These are phyloP conservation scores for Anisognathus igniventris DNA, from an alignment of 2,797 vertebrate genomes.

Conservation along the genomic window DNA sequence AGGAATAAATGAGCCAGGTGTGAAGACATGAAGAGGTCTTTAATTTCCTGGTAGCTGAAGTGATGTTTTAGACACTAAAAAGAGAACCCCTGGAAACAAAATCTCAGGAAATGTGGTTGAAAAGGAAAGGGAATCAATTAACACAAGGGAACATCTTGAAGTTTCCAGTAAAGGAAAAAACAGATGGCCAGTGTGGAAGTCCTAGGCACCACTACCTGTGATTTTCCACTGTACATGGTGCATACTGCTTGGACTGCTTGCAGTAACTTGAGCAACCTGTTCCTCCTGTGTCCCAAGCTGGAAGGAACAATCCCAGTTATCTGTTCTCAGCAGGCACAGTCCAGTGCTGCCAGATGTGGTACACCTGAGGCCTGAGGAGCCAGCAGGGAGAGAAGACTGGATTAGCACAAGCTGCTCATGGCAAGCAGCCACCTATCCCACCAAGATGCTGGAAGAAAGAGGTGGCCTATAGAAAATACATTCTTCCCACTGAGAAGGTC, in stretches of 20 bases:
- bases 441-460: not conserved
- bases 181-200: not conserved
- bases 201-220: not conserved
- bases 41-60: not conserved
- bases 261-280: not conserved
- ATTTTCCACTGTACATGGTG: not conserved
- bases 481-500: not conserved
- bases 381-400: not conserved
- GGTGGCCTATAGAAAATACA: not conserved
- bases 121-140: not conserved
- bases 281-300: fast-evolving
- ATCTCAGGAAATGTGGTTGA: not conserved
- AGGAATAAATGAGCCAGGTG: not conserved
- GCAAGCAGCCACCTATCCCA: fast-evolving
- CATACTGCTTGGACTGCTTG: not conserved
- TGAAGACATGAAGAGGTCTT: not conserved
- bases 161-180: not conserved
- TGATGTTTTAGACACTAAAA: not conserved
- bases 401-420: not conserved
- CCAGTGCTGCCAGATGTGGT: fast-evolving
- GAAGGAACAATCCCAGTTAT: not conserved
- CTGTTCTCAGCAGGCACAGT: not conserved
- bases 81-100: not conserved
- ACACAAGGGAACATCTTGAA: not conserved
- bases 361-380: not conserved